Percentiles rank a stretch among this genome's conserved stretches.
These are phyloP conservation scores for Heteractis magnifica DNA, from an alignment of 92 coral and sea anemone genomes.

Conservation along the genomic window DNA sequence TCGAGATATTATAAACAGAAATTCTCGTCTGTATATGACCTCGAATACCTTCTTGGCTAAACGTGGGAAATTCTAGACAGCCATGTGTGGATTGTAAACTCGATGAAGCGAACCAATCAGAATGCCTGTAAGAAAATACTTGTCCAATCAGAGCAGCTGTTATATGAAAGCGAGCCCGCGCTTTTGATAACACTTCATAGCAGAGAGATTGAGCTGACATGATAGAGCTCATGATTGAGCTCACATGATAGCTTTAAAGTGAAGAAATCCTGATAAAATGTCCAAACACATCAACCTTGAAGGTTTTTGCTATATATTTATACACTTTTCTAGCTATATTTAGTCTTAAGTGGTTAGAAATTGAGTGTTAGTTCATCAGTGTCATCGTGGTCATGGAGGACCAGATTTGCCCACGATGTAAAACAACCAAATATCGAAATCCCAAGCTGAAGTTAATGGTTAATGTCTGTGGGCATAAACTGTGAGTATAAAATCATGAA, in stretches of 20 bases:
- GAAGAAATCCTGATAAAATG: background rate
- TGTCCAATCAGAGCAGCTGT: slow-evolving; percentile 39
- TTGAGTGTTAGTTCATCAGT: background rate
- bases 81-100: slow-evolving; percentile 17
- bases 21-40: background rate
- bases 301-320: background rate
- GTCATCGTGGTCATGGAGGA: slow-evolving; percentile 57
- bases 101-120: slow-evolving; percentile 26
- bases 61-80: background rate
- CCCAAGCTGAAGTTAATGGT: slow-evolving; percentile 93
- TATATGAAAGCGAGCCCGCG: slow-evolving; percentile 48
- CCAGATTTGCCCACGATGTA: slow-evolving; percentile 94
- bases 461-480: slow-evolving; percentile 96
- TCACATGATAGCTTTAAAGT: background rate
- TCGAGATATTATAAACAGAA: background rate
- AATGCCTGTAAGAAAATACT: slow-evolving; percentile 22
- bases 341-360: background rate
- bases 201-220: background rate
- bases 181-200: background rate
- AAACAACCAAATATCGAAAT: slow-evolving; percentile 91
- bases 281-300: background rate
- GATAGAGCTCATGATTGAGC: too few relatives aligned
- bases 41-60: background rate
- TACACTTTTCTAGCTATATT: background rate
- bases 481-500: slow-evolving; percentile 58